phyloP scores from a whole-genome alignment of 2,113 vertebrate species.

The Rattus norvegicus region DNA sequence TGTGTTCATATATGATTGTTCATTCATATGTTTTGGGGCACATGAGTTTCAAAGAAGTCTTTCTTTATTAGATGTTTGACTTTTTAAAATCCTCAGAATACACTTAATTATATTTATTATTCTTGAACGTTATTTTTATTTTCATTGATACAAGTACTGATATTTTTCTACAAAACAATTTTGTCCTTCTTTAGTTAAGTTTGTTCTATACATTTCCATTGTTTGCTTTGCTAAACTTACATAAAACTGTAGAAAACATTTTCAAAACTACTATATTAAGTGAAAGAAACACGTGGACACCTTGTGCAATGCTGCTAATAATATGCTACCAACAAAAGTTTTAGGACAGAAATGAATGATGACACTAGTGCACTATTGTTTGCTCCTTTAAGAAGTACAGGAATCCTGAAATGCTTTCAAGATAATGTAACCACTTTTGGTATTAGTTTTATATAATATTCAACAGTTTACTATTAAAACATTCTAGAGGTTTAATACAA shows the following conservation, averaged over 20 bases:
- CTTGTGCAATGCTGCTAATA: not conserved
- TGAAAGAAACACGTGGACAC: not conserved
- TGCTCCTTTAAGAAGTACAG: not conserved
- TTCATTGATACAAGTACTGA: not conserved
- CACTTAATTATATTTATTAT: not conserved
- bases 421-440: not conserved
- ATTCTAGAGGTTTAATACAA: not conserved
- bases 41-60: not conserved
- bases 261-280: constrained; percentile 41
- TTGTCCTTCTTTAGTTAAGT: not conserved
- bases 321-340: constrained; percentile 6
- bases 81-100: not conserved
- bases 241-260: not conserved
- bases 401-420: not conserved
- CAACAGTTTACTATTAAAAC: not conserved
- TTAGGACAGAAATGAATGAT: not conserved
- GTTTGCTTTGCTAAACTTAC: not conserved
- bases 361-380: not conserved
- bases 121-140: not conserved
- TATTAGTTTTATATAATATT: constrained; percentile 1
- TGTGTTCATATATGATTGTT: not conserved
- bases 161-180: not conserved
- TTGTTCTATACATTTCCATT: not conserved
- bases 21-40: not conserved
- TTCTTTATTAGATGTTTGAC: not conserved